phyloP scores from a whole-genome alignment of 2,113 vertebrate genomes.

The Tragulus kanchil region DNA sequence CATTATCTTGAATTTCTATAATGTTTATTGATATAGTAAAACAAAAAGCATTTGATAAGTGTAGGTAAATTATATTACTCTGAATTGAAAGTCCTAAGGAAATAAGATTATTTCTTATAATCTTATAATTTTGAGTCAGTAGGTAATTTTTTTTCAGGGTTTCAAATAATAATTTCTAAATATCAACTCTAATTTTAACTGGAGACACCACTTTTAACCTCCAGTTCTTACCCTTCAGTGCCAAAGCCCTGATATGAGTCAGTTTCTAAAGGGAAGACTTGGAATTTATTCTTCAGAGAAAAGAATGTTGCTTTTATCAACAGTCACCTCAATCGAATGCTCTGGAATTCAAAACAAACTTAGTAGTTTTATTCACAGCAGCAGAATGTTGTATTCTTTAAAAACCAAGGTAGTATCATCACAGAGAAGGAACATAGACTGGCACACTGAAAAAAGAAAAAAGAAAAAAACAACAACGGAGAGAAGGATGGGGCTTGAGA shows the following conservation, averaged over 20 bases:
- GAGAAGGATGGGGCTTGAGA: neutral
- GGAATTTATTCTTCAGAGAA: neutral
- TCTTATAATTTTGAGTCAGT: neutral
- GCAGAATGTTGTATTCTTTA: neutral
- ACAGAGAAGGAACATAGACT: neutral
- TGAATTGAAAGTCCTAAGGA: slow-evolving; percentile 6
- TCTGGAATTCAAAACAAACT: slow-evolving; percentile 34
- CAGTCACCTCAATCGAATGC: neutral
- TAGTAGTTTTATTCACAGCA: neutral
- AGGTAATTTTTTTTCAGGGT: neutral
- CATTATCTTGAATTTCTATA: slow-evolving; percentile 22
- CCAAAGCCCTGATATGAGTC: neutral
- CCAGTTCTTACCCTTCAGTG: neutral
- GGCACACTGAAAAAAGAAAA: neutral
- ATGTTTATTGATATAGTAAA: neutral
- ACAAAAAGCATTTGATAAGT: neutral
- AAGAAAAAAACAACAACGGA: neutral
- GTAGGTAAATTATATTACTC: neutral
- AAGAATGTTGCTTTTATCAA: neutral
- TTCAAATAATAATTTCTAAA: slow-evolving; percentile 47
- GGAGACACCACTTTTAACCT: neutral
- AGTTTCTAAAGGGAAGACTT: neutral
- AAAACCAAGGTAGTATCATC: neutral
- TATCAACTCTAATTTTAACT: neutral
- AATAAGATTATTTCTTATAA: neutral